Conservation (phyloP, 1,140 invertebrate species). For the Drosophila kanapiae region DNA sequence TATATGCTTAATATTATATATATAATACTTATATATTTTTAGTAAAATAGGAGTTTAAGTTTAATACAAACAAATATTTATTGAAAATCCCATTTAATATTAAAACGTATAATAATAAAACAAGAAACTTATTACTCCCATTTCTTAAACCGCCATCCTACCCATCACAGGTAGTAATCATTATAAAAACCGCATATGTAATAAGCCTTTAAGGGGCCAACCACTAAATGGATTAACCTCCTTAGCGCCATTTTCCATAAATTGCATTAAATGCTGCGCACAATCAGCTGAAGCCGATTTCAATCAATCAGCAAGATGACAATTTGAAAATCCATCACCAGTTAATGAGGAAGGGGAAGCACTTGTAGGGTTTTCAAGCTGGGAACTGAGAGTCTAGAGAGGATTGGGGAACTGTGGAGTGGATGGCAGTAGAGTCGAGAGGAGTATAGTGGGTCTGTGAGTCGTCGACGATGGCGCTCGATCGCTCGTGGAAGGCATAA, state of each 20-base stretch:
- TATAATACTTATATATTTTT: no score
- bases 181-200: conserved; percentile 6
- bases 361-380: conserved; percentile 43
- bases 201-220: neutral
- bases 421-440: no score
- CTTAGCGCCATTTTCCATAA: conserved; percentile 23
- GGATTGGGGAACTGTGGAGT: neutral
- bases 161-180: neutral
- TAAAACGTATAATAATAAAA: no score
- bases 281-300: conserved; percentile 39
- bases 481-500: conserved; percentile 44
- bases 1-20: no score
- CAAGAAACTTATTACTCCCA: neutral
- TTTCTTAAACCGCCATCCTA: neutral
- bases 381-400: neutral
- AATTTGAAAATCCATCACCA: conserved; percentile 47
- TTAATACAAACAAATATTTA: no score
- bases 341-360: conserved; percentile 55
- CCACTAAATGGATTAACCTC: conserved; percentile 17
- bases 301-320: conserved; percentile 46
- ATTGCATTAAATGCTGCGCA: conserved; percentile 30
- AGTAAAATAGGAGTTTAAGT: no score
- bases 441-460: conserved; percentile 13
- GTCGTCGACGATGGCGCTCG: conserved; percentile 13
- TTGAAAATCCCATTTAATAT: no score